Conservation (phyloP, 2,888 invertebrate genomes). For the Linnaemya tessellans region DNA sequence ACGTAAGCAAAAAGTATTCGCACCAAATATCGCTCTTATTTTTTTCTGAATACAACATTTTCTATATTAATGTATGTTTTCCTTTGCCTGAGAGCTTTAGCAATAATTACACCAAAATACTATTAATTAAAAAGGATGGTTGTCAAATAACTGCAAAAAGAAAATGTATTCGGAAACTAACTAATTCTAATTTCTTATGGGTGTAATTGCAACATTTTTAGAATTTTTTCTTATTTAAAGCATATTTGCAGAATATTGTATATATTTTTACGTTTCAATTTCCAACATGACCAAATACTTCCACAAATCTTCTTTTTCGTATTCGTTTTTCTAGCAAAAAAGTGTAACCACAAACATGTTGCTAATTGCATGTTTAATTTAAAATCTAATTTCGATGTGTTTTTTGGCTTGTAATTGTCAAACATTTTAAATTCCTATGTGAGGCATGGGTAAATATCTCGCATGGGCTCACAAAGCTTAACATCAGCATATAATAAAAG, state of each 20-base stretch:
- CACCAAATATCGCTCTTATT: too few species aligned
- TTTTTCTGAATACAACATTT: too few species aligned
- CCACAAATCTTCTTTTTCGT: neutral
- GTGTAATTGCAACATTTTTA: conserved; percentile 2
- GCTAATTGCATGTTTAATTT: neutral
- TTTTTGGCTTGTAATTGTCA: neutral
- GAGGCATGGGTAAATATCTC: neutral
- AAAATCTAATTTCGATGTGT: neutral
- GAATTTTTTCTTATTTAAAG: neutral
- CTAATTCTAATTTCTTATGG: neutral
- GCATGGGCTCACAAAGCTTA: neutral
- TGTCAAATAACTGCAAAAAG: neutral
- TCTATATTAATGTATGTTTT: too few species aligned
- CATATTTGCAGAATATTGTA: neutral
- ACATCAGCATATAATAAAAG: neutral
- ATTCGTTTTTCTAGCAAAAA: neutral
- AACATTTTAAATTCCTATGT: neutral
- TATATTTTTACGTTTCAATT: neutral
- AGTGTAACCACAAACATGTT: conserved; percentile 23
- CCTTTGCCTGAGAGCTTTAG: neutral
- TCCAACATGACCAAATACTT: neutral
- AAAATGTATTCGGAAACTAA: neutral
- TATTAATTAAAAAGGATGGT: conserved; percentile 25
- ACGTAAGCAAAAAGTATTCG: too few species aligned
- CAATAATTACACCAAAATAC: neutral